Evolutionary conservation across 2,888 invertebrate species (phyloP).

Genomic region (Drosophila dives): DNA sequence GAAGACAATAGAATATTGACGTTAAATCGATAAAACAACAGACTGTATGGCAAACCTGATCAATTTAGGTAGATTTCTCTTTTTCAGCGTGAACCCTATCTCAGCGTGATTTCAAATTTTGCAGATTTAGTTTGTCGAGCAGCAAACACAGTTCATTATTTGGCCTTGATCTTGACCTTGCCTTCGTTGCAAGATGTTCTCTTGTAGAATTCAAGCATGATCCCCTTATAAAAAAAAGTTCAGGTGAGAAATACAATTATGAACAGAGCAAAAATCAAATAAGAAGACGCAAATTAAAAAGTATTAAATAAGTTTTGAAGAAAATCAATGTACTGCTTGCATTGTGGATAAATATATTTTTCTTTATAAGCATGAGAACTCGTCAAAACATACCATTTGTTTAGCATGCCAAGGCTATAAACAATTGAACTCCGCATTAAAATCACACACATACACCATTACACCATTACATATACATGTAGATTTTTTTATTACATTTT

Average conservation of each 20-base stretch:
- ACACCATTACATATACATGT: not conserved
- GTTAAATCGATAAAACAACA: not conserved
- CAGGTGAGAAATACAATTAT: too few species aligned
- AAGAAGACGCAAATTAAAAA: too few species aligned
- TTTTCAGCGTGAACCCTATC: not conserved
- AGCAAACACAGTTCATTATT: not conserved
- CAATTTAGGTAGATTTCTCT: not conserved
- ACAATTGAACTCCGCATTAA: constrained; percentile 52
- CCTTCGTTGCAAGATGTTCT: not conserved
- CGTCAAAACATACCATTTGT: not conserved
- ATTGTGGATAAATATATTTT: not conserved
- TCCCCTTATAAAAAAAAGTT: not conserved
- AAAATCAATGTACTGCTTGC: too few species aligned
- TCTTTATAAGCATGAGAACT: not conserved
- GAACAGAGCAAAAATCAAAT: too few species aligned
- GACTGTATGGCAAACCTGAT: not conserved
- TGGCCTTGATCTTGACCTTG: not conserved
- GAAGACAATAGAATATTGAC: not conserved
- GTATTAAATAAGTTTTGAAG: too few species aligned
- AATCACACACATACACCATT: not conserved
- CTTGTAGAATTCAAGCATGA: not conserved
- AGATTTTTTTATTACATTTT: constrained; percentile 30
- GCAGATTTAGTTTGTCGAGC: not conserved
- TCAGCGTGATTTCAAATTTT: not conserved
- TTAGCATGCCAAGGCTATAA: constrained; percentile 59